phyloP scores from a whole-genome alignment of 2,888 invertebrate species.

The Lottia scabra region DNA sequence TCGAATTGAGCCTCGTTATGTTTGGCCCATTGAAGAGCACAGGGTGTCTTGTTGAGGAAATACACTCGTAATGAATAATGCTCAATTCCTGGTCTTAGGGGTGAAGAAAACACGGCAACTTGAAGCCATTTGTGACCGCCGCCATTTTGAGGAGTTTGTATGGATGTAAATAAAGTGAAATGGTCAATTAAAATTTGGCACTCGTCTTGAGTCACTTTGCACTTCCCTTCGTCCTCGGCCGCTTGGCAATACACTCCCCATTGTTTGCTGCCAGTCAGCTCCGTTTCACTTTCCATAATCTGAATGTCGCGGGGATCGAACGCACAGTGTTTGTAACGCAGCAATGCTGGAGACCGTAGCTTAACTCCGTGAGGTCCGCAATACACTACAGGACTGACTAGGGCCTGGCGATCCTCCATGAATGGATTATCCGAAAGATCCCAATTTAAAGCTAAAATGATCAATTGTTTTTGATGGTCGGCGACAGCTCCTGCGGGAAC shows the following conservation, averaged over 20 bases:
- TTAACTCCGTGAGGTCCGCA: slow-evolving; percentile 47
- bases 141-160: slow-evolving; percentile 32
- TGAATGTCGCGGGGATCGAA: slow-evolving; percentile 41
- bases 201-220: slow-evolving; percentile 35
- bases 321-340: slow-evolving; percentile 46
- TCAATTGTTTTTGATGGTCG: slow-evolving; percentile 27
- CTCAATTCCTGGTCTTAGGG: slow-evolving; percentile 31
- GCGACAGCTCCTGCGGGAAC: slow-evolving; percentile 42
- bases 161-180: slow-evolving; percentile 44
- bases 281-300: slow-evolving; percentile 45
- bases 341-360: slow-evolving; percentile 38
- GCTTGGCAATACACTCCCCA: slow-evolving; percentile 34
- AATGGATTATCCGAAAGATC: slow-evolving; percentile 44
- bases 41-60: slow-evolving; percentile 53
- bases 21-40: slow-evolving; percentile 53
- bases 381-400: slow-evolving; percentile 49
- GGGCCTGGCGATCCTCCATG: slow-evolving; percentile 37
- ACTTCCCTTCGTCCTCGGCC: not conserved
- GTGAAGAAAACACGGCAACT: slow-evolving; percentile 44
- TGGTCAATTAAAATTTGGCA: slow-evolving; percentile 39
- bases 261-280: slow-evolving; percentile 30
- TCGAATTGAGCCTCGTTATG: slow-evolving; percentile 49
- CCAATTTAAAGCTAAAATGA: slow-evolving; percentile 47
- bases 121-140: slow-evolving; percentile 47
- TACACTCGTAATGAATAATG: slow-evolving; percentile 48